Evolutionary conservation across 2,888 invertebrate species (phyloP).

Genomic region (Drosophila paucipuncta): DNA sequence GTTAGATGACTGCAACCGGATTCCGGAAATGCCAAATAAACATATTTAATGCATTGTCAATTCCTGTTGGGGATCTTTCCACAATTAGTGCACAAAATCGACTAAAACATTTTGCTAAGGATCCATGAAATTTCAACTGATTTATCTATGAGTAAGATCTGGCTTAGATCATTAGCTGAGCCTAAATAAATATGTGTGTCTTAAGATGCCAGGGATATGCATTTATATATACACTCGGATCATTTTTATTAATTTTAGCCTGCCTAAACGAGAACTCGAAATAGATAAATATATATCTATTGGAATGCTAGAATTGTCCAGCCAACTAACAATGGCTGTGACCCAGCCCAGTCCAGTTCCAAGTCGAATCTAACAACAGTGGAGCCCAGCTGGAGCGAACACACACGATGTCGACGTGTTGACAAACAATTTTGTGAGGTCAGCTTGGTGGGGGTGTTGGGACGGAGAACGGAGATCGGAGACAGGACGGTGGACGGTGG

Average conservation of each 20-base stretch:
- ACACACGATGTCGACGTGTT: constrained; percentile 39
- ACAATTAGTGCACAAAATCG: not conserved
- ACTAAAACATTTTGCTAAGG: not conserved
- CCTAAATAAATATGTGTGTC: not conserved
- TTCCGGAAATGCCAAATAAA: constrained; percentile 51
- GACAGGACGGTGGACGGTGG: not conserved
- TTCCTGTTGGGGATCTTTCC: not conserved
- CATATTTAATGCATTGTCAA: constrained; percentile 21
- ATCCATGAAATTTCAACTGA: not conserved
- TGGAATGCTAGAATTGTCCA: constrained; percentile 37
- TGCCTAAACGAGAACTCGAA: too few species aligned
- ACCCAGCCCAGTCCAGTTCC: constrained; percentile 6
- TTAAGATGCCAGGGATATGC: not conserved
- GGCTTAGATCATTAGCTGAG: not conserved
- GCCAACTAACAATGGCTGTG: constrained; percentile 26
- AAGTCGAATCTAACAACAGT: constrained; percentile 4
- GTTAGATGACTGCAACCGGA: constrained; percentile 46
- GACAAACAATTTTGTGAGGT: constrained; percentile 20
- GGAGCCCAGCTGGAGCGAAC: constrained; percentile 45
- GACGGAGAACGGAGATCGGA: too few species aligned
- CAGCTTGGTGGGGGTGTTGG: not conserved
- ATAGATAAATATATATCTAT: not conserved
- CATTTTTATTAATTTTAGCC: not conserved
- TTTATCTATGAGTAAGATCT: not conserved
- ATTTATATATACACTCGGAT: not conserved